A percentile compares a stretch with the other conserved stretches of the same genome.
phyloP scores from a whole-genome alignment of 2,888 invertebrate genomes.

The Sinodicranocentrus sp. region DNA sequence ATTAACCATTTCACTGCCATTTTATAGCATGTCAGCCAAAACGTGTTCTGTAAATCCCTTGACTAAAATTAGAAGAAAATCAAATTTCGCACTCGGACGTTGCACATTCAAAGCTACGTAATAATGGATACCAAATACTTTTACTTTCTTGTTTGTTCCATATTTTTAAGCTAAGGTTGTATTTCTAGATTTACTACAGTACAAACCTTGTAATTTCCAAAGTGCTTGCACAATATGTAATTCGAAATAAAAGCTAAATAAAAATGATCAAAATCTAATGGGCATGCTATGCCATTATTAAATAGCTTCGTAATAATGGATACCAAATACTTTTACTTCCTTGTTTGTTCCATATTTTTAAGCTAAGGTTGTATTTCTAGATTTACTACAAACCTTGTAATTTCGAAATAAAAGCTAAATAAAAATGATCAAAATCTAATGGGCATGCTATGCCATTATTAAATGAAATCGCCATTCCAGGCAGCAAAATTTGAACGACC shows the following conservation, averaged over 20 bases:
- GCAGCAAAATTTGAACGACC: constrained; percentile 49
- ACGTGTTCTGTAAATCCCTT: not conserved
- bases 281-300: not conserved
- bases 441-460: not conserved
- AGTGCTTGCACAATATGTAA: too few relatives aligned
- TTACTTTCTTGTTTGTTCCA: too few relatives aligned
- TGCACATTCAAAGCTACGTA: too few relatives aligned
- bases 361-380: not conserved
- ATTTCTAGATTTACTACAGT: not conserved
- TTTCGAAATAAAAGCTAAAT: constrained; percentile 22
- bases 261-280: constrained; percentile 28
- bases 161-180: too few relatives aligned
- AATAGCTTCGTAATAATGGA: not conserved
- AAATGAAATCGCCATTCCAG: not conserved
- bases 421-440: constrained; percentile 31
- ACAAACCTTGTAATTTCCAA: constrained; percentile 25
- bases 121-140: not conserved
- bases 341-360: too few relatives aligned
- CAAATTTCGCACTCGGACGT: too few relatives aligned
- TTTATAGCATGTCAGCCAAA: too few relatives aligned
- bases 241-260: constrained; percentile 22
- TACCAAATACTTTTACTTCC: too few relatives aligned
- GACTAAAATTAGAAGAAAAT: too few relatives aligned
- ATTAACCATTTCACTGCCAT: constrained; percentile 11
- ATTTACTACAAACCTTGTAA: constrained; percentile 18